phyloP scores from a whole-genome alignment of 2,113 vertebrate species.

The Maccullochella peelii region DNA sequence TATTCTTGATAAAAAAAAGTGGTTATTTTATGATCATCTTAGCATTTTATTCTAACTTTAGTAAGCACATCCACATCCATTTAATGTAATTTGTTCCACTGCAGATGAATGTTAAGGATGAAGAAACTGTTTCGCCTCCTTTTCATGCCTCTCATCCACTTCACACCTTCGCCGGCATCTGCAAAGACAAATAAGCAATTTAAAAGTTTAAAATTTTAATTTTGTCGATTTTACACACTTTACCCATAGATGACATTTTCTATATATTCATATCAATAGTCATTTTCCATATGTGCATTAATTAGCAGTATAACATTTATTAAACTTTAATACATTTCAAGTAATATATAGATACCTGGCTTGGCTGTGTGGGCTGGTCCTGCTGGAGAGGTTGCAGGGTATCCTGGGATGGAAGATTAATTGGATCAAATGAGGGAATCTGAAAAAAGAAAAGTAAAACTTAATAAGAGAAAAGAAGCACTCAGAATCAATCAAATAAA shows the following conservation, averaged over 20 bases:
- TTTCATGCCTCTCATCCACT: neutral
- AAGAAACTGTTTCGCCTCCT: neutral
- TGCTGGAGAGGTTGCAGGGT: slow-evolving; percentile 67
- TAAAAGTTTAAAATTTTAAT: slow-evolving; percentile 1
- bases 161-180: slow-evolving; percentile 66
- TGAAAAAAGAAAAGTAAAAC: slow-evolving; percentile 23
- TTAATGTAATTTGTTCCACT: neutral
- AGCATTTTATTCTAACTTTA: slow-evolving; percentile 14
- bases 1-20: neutral
- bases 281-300: neutral
- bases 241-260: neutral
- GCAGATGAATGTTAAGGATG: slow-evolving; percentile 2
- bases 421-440: slow-evolving; percentile 64
- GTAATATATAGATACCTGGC: slow-evolving; percentile 59
- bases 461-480: neutral
- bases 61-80: neutral
- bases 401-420: slow-evolving; percentile 70
- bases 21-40: neutral
- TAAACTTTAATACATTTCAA: neutral
- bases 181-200: slow-evolving; percentile 36
- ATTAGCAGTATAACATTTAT: neutral
- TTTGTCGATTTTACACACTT: neutral
- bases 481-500: neutral
- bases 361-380: slow-evolving; percentile 73
- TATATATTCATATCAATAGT: neutral